Percentiles rank a stretch among this genome's conserved stretches.
Conservation (phyloP, 2,113 vertebrate genomes). For the Labeo catla region DNA sequence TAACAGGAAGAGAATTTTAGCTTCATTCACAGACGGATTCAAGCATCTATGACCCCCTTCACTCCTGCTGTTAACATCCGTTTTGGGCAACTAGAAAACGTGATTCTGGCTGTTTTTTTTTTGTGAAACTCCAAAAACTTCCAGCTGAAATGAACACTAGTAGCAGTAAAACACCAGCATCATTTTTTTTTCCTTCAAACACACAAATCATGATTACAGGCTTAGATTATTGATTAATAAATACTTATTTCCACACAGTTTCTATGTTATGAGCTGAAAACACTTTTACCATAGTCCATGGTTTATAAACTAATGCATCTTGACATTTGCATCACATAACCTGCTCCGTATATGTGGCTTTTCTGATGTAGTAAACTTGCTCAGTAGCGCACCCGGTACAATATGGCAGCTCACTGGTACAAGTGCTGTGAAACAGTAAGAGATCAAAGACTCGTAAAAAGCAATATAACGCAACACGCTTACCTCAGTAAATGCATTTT, state of each 20-base stretch:
- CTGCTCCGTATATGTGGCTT: neutral
- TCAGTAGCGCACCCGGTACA: neutral
- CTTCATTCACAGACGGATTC: neutral
- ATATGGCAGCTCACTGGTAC: neutral
- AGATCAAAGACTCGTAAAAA: neutral
- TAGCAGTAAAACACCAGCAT: neutral
- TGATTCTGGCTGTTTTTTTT: no score
- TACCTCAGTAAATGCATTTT: neutral
- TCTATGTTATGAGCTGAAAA: neutral
- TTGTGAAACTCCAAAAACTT: no score
- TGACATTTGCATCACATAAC: neutral
- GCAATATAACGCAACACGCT: neutral
- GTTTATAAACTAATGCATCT: neutral
- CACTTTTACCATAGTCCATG: neutral
- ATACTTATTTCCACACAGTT: neutral
- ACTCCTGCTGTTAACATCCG: neutral
- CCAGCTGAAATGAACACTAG: neutral
- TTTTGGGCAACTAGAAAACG: no score
- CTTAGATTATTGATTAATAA: neutral
- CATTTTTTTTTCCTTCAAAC: neutral
- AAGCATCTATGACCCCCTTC: neutral
- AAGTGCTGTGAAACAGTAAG: neutral
- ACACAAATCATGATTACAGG: neutral
- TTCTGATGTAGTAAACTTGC: neutral
- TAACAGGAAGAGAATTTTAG: constrained; percentile 13